phyloP scores from a whole-genome alignment of 1,140 invertebrate genomes.

The Drosophila ambigua region DNA sequence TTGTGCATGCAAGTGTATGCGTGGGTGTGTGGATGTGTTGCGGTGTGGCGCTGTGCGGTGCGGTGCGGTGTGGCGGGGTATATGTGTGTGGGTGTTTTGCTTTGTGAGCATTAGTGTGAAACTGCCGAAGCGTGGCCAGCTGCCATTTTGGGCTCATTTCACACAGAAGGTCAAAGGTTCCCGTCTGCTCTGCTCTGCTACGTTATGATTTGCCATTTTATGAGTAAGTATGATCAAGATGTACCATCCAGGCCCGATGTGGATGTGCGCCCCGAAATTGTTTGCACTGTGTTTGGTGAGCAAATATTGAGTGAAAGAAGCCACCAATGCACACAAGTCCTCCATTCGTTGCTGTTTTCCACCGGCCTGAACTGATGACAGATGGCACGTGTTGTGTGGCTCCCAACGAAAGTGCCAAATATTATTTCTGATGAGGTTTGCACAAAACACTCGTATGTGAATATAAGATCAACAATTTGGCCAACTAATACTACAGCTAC shows the following conservation, averaged over 20 bases:
- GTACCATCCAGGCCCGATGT: background rate
- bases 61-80: too few relatives aligned
- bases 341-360: conserved; percentile 19
- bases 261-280: conserved; percentile 35
- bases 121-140: conserved; percentile 51
- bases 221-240: conserved; percentile 29
- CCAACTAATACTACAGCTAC: background rate
- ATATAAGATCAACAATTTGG: conserved; percentile 5
- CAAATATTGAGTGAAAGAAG: conserved; percentile 49
- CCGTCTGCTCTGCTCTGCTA: conserved; percentile 28
- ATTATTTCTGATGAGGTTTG: conserved; percentile 43
- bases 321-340: conserved; percentile 36
- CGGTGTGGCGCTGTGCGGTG: too few relatives aligned
- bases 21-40: conserved; percentile 15
- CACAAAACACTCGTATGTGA: conserved; percentile 28
- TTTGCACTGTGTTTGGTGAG: conserved; percentile 28
- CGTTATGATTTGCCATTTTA: conserved; percentile 41
- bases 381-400: conserved; percentile 32
- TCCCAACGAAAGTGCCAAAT: conserved; percentile 35
- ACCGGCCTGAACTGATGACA: conserved; percentile 16
- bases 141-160: conserved; percentile 61
- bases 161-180: conserved; percentile 63
- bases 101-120: conserved; percentile 59
- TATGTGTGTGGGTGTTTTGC: conserved; percentile 22
- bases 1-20: conserved; percentile 38